Evolutionary conservation across 2,797 vertebrate species (phyloP), one percentile per base, ranked within the genome.

Genomic region (Remorina albescens): DNA sequence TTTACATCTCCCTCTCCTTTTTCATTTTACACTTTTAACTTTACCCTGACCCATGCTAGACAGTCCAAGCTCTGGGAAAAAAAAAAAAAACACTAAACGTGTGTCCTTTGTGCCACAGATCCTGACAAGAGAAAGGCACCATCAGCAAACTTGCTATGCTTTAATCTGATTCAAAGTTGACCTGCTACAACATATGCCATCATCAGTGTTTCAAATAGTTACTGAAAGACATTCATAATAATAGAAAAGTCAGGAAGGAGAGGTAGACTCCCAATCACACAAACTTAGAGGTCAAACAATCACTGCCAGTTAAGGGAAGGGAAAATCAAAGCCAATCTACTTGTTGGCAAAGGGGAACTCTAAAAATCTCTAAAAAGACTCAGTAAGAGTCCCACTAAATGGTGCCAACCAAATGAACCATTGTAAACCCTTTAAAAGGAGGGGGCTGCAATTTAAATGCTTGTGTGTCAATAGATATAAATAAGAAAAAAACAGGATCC

Each of bases 71-170:
- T 76, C 63, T 71, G 42, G 1, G n/a, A 26, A 44, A 41, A 13
- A 74, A 64, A 54, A 71, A 49, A 55, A 30, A 69, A 32, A 71
- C 46, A 57, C 54, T 13, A 53, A 66, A 69, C 71, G 78, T 65
- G 39, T 62, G 6, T 55, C 55, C 66, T 47, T 36, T 74, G 53
- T 59, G 62, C 25, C 70, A 71, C 77, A 89, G 82, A 84, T 82
- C 68, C 64, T 72, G 75, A 76, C 71, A 78, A 84, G 68, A 78
- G 65, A 58, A 84, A 64, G 74, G 67, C 76, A 39, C 1, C 3
- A 65, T 92, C 90, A 87, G 83, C 85, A 91, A 79, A 74, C 66
- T 86, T 59, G 25, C 57, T 2, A 81, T 78, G 74, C 83, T 84
- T 80, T 81, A 81, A 81, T 83, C 81, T 70, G 66, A 65, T 51